Conservation (phyloP, 2,888 invertebrate genomes). For the Rotaria macrura region DNA sequence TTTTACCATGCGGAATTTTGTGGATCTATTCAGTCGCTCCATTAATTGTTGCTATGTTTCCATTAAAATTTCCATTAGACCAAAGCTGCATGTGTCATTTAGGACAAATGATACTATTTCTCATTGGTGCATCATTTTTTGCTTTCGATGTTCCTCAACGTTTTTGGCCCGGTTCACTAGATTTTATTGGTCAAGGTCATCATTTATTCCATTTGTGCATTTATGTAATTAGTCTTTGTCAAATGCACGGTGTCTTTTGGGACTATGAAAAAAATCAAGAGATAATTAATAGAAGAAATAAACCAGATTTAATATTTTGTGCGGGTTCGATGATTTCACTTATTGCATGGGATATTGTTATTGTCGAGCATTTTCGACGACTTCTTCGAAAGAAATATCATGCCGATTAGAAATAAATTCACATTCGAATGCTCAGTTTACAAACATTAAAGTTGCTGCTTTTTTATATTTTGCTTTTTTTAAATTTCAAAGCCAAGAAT, state of each 20-base stretch:
- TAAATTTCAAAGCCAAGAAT: no score
- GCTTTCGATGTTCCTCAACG: constrained; percentile 30
- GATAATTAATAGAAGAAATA: neutral
- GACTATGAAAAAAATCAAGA: constrained; percentile 18
- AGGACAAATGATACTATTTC: constrained; percentile 23
- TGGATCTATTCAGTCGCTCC: constrained; percentile 24
- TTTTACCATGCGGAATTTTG: constrained; percentile 26
- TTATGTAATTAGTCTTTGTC: constrained; percentile 22
- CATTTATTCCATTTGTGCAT: constrained; percentile 30
- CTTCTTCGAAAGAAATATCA: no score
- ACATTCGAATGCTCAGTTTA: no score
- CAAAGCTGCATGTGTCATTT: neutral
- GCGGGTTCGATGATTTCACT: no score
- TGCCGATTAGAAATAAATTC: no score
- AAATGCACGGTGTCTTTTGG: constrained; percentile 20
- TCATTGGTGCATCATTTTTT: constrained; percentile 27
- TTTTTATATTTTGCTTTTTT: no score
- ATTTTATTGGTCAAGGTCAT: constrained; percentile 30
- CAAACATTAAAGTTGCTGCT: no score
- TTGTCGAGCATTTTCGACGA: no score
- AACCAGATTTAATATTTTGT: neutral
- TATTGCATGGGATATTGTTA: no score
- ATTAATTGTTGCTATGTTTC: neutral
- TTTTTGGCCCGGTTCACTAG: constrained; percentile 23
- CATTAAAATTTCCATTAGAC: no score